Conservation (phyloP, 2,888 invertebrate species). For the Calephelis perditalis region DNA sequence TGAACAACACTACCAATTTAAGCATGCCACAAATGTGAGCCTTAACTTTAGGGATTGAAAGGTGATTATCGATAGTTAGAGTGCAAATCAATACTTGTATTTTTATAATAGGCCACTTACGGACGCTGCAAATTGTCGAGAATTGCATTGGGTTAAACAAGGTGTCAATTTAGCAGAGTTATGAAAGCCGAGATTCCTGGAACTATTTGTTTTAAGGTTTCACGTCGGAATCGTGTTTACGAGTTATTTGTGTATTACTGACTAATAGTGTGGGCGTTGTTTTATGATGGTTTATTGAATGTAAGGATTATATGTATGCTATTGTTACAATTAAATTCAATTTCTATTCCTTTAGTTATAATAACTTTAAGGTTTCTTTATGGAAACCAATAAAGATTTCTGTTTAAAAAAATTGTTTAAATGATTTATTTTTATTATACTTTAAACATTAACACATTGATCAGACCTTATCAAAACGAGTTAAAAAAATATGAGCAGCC, state of each 20-base stretch:
- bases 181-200: slow-evolving; percentile 70
- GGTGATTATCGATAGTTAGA: slow-evolving; percentile 22
- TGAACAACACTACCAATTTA: slow-evolving; percentile 41
- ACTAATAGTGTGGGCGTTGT: slow-evolving; percentile 49
- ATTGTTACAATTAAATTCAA: slow-evolving; percentile 26
- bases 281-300: slow-evolving; percentile 61
- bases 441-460: too few relatives aligned
- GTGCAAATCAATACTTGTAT: slow-evolving; percentile 37
- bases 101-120: slow-evolving; percentile 74
- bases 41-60: slow-evolving; percentile 32
- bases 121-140: slow-evolving; percentile 69
- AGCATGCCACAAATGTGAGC: slow-evolving; percentile 18
- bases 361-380: too few relatives aligned
- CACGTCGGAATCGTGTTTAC: slow-evolving; percentile 47
- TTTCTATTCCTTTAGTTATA: slow-evolving; percentile 14
- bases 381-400: too few relatives aligned
- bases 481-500: too few relatives aligned
- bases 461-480: too few relatives aligned
- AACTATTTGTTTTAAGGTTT: slow-evolving; percentile 74
- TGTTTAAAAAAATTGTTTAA: too few relatives aligned
- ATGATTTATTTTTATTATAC: too few relatives aligned
- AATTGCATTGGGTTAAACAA: slow-evolving; percentile 70
- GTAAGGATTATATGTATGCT: slow-evolving; percentile 17
- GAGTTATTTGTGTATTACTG: slow-evolving; percentile 60
- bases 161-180: slow-evolving; percentile 77